These are phyloP conservation scores for Papilio xuthus DNA, from an alignment of 1,140 invertebrate genomes.

Conservation along the genomic window DNA sequence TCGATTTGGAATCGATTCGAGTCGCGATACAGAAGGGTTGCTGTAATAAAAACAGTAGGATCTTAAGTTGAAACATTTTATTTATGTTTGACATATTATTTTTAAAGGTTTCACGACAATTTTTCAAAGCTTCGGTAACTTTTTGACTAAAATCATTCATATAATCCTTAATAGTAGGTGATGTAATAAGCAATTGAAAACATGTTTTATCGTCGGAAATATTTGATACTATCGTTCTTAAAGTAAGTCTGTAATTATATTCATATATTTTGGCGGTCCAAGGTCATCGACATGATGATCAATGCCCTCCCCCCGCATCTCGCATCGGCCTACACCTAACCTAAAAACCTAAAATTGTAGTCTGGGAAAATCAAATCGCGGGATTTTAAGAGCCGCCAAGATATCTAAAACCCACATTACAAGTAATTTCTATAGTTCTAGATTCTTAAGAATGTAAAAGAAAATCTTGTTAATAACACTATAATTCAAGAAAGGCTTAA, in stretches of 20 bases:
- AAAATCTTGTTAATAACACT: slow-evolving; percentile 17
- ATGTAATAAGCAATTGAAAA: neutral
- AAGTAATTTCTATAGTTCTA: no score
- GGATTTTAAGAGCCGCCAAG: no score
- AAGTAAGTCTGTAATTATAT: no score
- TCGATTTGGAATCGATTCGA: slow-evolving; percentile 58
- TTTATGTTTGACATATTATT: slow-evolving; percentile 37
- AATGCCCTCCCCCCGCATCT: no score
- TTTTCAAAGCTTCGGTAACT: slow-evolving; percentile 5
- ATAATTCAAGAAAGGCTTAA: neutral
- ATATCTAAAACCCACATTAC: no score
- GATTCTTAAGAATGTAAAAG: neutral
- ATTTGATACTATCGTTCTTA: no score
- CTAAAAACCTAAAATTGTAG: no score
- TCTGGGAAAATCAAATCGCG: no score
- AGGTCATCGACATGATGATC: no score
- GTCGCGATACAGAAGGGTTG: slow-evolving; percentile 58
- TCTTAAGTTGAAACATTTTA: slow-evolving; percentile 59
- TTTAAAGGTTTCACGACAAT: neutral
- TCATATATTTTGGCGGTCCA: no score
- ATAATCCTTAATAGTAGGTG: neutral
- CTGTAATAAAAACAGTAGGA: slow-evolving; percentile 67
- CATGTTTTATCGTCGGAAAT: neutral
- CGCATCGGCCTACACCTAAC: no score
- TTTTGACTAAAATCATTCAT: neutral